Percentiles rank a stretch among this genome's conserved stretches.
Evolutionary conservation across 2,888 invertebrate species (phyloP).

Genomic region (Scrobipalpa atriplicella): DNA sequence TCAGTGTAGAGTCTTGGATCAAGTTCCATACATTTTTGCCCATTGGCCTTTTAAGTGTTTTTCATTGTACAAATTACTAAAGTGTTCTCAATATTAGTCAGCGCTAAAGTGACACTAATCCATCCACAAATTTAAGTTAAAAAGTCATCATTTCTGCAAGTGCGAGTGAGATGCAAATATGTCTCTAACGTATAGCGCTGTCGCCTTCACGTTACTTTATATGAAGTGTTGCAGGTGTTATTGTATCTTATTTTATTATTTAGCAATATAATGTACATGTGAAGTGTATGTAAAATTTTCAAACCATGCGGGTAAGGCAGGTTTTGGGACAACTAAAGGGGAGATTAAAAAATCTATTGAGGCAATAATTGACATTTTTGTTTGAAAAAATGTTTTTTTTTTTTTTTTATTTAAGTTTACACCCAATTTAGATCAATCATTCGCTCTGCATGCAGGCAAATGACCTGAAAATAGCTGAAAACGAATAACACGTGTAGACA

Average conservation of each 20-base stretch:
- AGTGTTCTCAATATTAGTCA: too few species aligned
- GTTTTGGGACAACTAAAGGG: constrained; percentile 5
- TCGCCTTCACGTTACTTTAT: background rate
- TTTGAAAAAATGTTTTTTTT: too few species aligned
- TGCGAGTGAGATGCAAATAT: too few species aligned
- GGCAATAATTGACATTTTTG: background rate
- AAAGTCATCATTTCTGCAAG: too few species aligned
- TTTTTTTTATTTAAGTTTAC: too few species aligned
- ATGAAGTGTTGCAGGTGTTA: background rate
- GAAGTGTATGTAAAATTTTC: background rate
- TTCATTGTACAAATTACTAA: too few species aligned
- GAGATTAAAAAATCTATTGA: constrained; percentile 1
- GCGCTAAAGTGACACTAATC: too few species aligned
- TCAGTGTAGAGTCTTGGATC: too few species aligned
- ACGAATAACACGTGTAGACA: background rate
- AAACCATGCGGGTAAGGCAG: constrained; percentile 19
- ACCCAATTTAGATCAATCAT: background rate
- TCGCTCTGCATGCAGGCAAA: background rate
- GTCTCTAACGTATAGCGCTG: too few species aligned
- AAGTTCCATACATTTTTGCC: too few species aligned
- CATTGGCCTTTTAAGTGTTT: too few species aligned
- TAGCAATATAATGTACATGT: background rate
- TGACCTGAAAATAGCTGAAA: background rate
- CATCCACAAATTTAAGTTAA: too few species aligned
- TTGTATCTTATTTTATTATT: background rate